Conservation (phyloP, 2,797 vertebrate species). For the Chloroceryle amazona region DNA sequence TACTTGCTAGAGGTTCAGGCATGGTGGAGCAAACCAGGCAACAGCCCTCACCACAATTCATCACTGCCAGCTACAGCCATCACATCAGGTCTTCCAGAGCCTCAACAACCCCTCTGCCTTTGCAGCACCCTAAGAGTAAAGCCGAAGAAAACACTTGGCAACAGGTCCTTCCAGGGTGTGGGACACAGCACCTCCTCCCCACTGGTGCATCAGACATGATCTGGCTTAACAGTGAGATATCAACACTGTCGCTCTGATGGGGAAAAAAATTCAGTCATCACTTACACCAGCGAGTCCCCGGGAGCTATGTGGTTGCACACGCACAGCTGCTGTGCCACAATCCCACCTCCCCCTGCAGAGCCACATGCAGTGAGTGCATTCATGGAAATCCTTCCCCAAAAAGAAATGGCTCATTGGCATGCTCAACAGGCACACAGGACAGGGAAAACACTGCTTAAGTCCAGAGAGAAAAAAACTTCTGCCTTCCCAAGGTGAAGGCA, state of each 20-base stretch:
- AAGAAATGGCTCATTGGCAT: accelerated
- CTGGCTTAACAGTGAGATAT: slow-evolving; percentile 60
- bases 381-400: not conserved
- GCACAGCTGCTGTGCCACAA: too few species aligned
- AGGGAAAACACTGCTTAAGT: accelerated
- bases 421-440: accelerated
- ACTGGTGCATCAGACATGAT: slow-evolving; percentile 68
- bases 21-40: not conserved
- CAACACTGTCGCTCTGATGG: slow-evolving; percentile 82
- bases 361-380: accelerated
- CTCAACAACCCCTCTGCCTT: accelerated
- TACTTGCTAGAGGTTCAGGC: not conserved
- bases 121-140: not conserved
- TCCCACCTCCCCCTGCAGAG: accelerated
- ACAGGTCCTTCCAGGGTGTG: not conserved
- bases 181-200: not conserved
- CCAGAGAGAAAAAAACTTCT: not conserved
- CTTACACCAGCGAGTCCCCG: not conserved
- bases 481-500: accelerated
- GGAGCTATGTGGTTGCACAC: not conserved
- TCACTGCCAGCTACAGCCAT: not conserved
- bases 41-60: too few species aligned
- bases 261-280: slow-evolving; percentile 44
- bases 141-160: not conserved
- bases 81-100: not conserved